Base-by-base conservation (phyloP, 2,888 invertebrate genomes). In the Pandemis cinnamomeana region DNA sequence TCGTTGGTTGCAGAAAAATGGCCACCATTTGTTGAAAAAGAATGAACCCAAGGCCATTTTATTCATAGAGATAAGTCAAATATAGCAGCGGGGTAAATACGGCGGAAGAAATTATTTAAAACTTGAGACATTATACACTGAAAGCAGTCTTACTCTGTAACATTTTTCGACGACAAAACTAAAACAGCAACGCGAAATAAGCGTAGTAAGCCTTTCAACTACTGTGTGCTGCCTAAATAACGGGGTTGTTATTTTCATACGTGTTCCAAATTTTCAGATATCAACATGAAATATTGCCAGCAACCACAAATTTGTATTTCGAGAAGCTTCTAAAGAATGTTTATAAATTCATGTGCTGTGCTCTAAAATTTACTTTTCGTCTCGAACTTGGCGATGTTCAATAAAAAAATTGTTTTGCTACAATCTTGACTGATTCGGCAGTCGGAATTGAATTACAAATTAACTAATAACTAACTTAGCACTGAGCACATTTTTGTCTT, bases 1-100 rank as follows among this genome's bases (percentile, higher is more conserved):
- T 79, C 81, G 82, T 83, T 79, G 81, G 80, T 78, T 78, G 80
- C 80, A 76, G 80, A 86, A 79, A 81, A 79, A 87, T 86, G 76
- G 84, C 80, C 46, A 58, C 58, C 11, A 58, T 58, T 58, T 58
- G 58, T 58, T 27, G 58, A 58, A 58, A n/a, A 27, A 20, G 58
- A 58, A 11, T 58, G 58, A 58, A 27, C 58, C 58, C 58, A 5
- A 11, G 27, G 58, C 27, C 27, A 58, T 11, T 58, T 58, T 58
- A 27, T 58, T 58, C 27, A 27, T 7, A 58, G 58, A 27, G 58
- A 58, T 27, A 58, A 58, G 27, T 58, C 58, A 58, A 20, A 11
- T 5, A 11, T 58, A 2, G 11, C 11, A 27, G 5, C 27, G 11
- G 10, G 11, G 27, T 5, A 27, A 58, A 5, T 11, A 27, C 27